Evolutionary conservation across 2,113 vertebrate species (phyloP).

Genomic region (Pedetes capensis): DNA sequence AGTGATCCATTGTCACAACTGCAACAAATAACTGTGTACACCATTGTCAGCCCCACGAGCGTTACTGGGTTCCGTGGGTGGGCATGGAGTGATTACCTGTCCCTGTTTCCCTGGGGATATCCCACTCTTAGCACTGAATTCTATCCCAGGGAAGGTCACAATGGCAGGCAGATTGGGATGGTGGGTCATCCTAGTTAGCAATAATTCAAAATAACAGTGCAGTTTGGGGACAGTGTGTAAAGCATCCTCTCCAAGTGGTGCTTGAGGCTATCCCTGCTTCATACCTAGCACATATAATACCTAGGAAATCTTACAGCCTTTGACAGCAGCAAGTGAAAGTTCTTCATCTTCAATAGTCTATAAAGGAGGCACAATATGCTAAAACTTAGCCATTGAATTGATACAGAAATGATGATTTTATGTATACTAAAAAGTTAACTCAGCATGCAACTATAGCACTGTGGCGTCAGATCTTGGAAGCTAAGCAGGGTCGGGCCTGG

Average conservation of each 20-base stretch:
- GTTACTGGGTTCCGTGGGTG: not conserved
- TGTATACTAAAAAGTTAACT: not conserved
- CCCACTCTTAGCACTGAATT: not conserved
- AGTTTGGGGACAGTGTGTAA: not conserved
- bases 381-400: too few species aligned
- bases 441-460: too few species aligned
- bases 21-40: not conserved
- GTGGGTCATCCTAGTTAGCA: not conserved
- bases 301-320: not conserved
- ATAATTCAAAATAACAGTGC: not conserved
- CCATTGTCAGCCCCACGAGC: accelerated
- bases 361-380: not conserved
- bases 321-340: too few species aligned
- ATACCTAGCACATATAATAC: not conserved
- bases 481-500: too few species aligned
- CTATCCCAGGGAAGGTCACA: not conserved
- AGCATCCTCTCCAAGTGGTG: too few species aligned
- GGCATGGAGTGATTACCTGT: not conserved
- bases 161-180: not conserved
- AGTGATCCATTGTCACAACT: not conserved
- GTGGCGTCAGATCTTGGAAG: too few species aligned
- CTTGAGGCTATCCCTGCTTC: not conserved
- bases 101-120: not conserved
- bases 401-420: not conserved
- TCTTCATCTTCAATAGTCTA: not conserved